Evolutionary conservation across 2,113 vertebrate genomes (phyloP), one percentile per base, ranked within the genome.

Genomic region (Megaceryle torquata): DNA sequence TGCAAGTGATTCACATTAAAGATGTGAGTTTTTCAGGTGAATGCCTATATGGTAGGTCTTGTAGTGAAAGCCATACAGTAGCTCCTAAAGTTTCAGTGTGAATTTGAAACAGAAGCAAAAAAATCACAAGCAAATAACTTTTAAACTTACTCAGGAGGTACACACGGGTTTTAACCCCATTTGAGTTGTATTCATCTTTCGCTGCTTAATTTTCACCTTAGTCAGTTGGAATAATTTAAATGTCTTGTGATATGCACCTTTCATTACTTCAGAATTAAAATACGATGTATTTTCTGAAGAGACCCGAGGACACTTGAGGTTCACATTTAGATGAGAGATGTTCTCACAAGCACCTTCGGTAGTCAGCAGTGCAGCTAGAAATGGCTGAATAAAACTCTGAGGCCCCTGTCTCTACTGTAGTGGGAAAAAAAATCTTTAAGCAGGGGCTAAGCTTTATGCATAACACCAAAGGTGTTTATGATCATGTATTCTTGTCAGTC

Each of bases 351-450:
- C 24, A 75, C 21, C 21, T 15, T 46, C 1, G 4, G 7, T 43
- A 79, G 44, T 70, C 35, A 75, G 25, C 11, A 86, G 16, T 51
- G n/a, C n/a, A 51, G 15, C 29, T 57, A 61, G 39, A 86, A 79
- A 51, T 61, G 15, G 33, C 18, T 56, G 26, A 50, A 10, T 79
- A 33, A 37, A 60, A 57, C 39, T 74, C 31, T 61, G 77, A 61
- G 70, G 35, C 7, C 2, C 3, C 3, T 44, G 9, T 67, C 2
- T 1, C 13, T 41, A 39, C 3, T 61, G 5, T 35, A 60, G 24
- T 31, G 6, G 41, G 15, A 10, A 63, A n/a, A n/a, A 50, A 57
- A 46, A 12, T 9, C 14, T 68, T 24, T 61, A 59, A 43, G 16
- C 14, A 43, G 46, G 2, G 5, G 9, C 67, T 75, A 76, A 86